A percentile compares a stretch with the other conserved stretches of the same genome.
Evolutionary conservation across 1,140 invertebrate species (phyloP).

Genomic region (Dreissena polymorpha): DNA sequence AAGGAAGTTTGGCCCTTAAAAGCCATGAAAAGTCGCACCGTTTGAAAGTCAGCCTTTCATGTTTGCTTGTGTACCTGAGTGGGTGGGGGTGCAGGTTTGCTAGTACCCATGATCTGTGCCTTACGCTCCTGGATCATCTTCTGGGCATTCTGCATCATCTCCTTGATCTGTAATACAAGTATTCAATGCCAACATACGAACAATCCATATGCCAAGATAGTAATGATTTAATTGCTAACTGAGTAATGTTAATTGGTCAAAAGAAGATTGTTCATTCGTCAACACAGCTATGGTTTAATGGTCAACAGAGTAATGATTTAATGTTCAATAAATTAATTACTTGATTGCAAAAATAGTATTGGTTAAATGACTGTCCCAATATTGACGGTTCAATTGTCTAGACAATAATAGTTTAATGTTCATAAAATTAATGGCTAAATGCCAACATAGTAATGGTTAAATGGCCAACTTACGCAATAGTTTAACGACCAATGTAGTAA

Average conservation of each 20-base stretch:
- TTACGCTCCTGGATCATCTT: constrained; percentile 95
- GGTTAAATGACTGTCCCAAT: too few species aligned
- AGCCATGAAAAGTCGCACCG: too few species aligned
- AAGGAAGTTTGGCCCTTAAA: too few species aligned
- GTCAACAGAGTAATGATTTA: neutral
- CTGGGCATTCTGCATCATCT: constrained; percentile 96
- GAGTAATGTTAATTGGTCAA: too few species aligned
- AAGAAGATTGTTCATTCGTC: neutral
- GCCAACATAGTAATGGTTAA: too few species aligned
- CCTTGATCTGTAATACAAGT: constrained; percentile 83
- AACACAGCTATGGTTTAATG: neutral
- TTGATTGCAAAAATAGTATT: too few species aligned
- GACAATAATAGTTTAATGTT: too few species aligned
- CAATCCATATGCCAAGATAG: neutral
- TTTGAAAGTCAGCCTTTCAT: too few species aligned
- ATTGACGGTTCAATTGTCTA: too few species aligned
- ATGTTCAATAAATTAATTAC: neutral
- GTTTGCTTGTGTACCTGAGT: constrained; percentile 4
- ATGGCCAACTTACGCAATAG: too few species aligned
- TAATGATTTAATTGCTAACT: neutral
- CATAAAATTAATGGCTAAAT: too few species aligned
- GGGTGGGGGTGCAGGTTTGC: constrained; percentile 32
- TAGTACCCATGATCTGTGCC: constrained; percentile 80
- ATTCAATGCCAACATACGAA: neutral
- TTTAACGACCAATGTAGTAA: too few species aligned